Evolutionary conservation across 2,113 vertebrate species (phyloP).

Genomic region (Pitta sordida): DNA sequence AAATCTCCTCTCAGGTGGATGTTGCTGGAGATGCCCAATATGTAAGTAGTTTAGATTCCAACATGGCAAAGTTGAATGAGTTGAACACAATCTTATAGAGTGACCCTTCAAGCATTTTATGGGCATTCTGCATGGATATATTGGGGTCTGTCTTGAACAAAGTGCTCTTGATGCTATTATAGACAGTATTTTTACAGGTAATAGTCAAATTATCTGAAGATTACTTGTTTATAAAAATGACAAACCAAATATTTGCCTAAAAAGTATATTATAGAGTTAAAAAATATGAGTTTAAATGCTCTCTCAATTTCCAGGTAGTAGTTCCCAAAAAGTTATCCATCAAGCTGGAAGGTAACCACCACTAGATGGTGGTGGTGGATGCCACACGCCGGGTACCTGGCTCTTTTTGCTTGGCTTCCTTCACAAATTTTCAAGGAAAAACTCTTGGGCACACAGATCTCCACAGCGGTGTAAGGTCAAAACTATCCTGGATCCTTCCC

Average conservation of each 20-base stretch:
- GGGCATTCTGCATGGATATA: background rate
- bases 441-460: background rate
- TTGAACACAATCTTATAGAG: background rate
- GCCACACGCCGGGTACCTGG: rapidly evolving
- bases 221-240: background rate
- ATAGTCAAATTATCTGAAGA: background rate
- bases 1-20: background rate
- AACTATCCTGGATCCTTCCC: background rate
- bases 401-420: background rate
- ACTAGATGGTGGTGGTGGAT: slow-evolving; percentile 43
- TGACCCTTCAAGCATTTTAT: background rate
- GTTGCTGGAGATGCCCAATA: background rate
- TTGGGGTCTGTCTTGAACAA: background rate
- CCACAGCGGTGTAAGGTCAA: background rate
- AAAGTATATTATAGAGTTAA: background rate
- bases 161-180: background rate
- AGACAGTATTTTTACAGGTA: background rate
- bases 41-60: background rate
- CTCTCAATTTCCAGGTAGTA: background rate
- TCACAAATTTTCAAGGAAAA: background rate
- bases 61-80: background rate
- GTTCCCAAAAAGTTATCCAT: background rate
- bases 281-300: background rate
- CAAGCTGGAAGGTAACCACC: background rate
- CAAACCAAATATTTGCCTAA: background rate